A percentile compares a stretch with the other conserved stretches of the same genome.
Conservation (phyloP, 2,113 vertebrate species). For the Syrmaticus mikado region DNA sequence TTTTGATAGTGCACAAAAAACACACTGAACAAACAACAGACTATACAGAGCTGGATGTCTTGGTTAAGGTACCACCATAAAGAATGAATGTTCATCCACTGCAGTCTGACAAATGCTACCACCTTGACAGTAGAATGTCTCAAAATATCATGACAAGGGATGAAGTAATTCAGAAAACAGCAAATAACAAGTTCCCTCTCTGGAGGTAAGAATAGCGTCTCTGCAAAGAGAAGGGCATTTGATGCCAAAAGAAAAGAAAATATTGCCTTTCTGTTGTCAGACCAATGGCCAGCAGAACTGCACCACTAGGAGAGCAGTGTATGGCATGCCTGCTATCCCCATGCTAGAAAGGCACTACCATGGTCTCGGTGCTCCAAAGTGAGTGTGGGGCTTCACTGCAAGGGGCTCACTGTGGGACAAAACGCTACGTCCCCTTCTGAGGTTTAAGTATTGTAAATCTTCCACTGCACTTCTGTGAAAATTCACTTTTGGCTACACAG, state of each 20-base stretch:
- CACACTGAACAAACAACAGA: background rate
- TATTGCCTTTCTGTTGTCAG: background rate
- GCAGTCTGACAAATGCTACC: background rate
- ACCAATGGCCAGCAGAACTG: background rate
- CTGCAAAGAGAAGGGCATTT: accelerated
- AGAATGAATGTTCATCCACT: background rate
- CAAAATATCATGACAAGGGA: background rate
- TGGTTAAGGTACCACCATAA: background rate
- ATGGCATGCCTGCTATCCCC: background rate
- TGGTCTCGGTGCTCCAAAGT: background rate
- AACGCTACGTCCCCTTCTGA: background rate
- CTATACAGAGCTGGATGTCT: background rate
- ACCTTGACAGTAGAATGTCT: background rate
- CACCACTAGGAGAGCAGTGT: background rate
- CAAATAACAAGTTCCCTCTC: background rate
- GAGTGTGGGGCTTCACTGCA: background rate
- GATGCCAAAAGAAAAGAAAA: background rate
- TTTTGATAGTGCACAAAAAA: accelerated
- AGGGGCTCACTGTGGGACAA: background rate
- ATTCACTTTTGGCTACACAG: background rate
- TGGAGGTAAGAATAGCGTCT: background rate
- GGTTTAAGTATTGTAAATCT: background rate
- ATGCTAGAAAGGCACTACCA: background rate
- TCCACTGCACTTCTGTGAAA: background rate
- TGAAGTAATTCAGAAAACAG: background rate